These are phyloP conservation scores for Dexiosoma caninum DNA, from an alignment of 2,888 invertebrate species.

Conservation along the genomic window DNA sequence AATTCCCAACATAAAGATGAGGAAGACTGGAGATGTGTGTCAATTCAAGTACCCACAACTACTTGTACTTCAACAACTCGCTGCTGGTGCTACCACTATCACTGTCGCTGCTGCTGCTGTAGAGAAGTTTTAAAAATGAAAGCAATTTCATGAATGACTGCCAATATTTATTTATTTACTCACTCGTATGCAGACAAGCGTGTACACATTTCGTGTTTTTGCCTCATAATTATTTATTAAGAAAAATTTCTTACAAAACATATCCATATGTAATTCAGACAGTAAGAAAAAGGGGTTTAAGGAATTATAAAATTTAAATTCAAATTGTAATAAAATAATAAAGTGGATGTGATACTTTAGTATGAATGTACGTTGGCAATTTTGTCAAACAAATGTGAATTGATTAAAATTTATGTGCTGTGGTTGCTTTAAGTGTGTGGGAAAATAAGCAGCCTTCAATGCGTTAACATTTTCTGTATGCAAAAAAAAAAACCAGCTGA, in stretches of 20 bases:
- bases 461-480: too few relatives aligned
- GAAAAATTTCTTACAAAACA: conserved; percentile 12
- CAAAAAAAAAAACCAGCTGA: too few relatives aligned
- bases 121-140: conserved; percentile 34
- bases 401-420: conserved; percentile 23
- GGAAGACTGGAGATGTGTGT: conserved; percentile 11
- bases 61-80: not conserved
- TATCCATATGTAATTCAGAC: not conserved
- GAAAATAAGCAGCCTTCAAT: too few relatives aligned
- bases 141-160: conserved; percentile 62
- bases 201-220: not conserved
- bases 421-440: conserved; percentile 19
- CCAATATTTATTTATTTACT: conserved; percentile 48
- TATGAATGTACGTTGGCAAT: not conserved
- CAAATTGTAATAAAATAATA: not conserved
- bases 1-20: conserved; percentile 15
- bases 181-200: conserved; percentile 6
- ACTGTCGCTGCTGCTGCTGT: not conserved
- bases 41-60: conserved; percentile 14
- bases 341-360: not conserved
- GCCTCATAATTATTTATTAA: conserved; percentile 8
- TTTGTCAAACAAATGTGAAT: conserved; percentile 1
- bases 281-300: conserved; percentile 1
- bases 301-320: conserved; percentile 37
- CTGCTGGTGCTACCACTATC: not conserved